Evolutionary conservation across 2,113 vertebrate genomes (phyloP), one percentile per base, ranked within the genome.

Genomic region (Centrocercus urophasianus): DNA sequence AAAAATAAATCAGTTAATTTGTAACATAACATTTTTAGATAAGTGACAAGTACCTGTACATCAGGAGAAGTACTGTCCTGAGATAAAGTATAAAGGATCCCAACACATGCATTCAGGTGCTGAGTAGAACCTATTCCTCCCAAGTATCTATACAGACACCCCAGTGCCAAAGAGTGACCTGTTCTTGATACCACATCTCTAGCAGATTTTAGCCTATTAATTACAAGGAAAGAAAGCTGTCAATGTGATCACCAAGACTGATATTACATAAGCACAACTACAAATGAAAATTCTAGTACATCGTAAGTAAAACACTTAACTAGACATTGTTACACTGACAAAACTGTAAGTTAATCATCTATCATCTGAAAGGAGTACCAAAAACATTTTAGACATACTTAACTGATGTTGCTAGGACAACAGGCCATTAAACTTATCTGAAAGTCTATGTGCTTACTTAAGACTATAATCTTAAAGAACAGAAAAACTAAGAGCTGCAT

Each of bases 41-140:
- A 86, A 75, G 50, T 94, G 25, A 65, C 36, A 80, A 88, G 38
- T 97, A 99, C 99, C 98, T 99, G 99, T 75, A 99, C 99, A 94
- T 99, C 99, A n/a, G 99, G 99, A 57, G 99, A 99, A 90, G 98
- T 99, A 90, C 92, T 98, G 96, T 99, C 99, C 97, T 99, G 99
- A 97, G 99, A 98, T 76, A 99, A 98, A 76, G 99, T 98, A 96
- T 98, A 98, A 76, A 99, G 98, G 85, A 99, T 98, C 52, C 98
- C 98, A 93, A 99, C 97, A 87, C 98, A 99, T 60, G 98, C 98
- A 95, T 97, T 98, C 80, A 99, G 97, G 95, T 99, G 98, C 50
- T 99, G 99, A 92, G 97, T 88, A n/a, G 98, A 99, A 93, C 96
- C 78, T 95, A 98, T 98, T 65, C 99, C 98, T 92, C 99, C 98